Evolutionary conservation across 2,113 vertebrate species (phyloP).

Genomic region (Leucosticte australis): DNA sequence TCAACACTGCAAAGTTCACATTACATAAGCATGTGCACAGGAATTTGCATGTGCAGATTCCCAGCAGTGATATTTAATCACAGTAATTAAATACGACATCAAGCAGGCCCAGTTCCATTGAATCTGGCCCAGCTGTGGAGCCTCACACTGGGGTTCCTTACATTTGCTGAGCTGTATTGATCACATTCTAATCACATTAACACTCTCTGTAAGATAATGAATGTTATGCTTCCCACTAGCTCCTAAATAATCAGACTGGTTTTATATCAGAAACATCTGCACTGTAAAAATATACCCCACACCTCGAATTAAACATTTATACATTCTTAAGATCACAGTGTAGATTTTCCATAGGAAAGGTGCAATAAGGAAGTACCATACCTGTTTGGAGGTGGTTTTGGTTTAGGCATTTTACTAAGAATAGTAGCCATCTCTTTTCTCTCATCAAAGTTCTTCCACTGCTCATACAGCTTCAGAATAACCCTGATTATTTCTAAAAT

Average conservation of each 20-base stretch:
- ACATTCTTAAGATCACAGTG: neutral
- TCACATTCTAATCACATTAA: neutral
- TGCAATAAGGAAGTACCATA: slow-evolving; percentile 46
- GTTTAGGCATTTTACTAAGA: slow-evolving; percentile 98
- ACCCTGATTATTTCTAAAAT: slow-evolving; percentile 99
- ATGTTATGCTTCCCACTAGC: neutral
- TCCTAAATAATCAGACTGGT: neutral
- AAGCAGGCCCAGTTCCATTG: neutral
- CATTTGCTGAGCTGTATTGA: neutral
- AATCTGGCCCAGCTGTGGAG: neutral
- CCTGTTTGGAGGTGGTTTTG: slow-evolving; percentile 99
- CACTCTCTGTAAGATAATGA: neutral
- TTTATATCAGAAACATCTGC: neutral
- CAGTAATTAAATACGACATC: neutral
- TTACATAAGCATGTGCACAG: neutral
- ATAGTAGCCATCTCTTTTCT: slow-evolving; percentile 96
- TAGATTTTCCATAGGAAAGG: neutral
- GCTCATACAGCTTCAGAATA: slow-evolving; percentile 97
- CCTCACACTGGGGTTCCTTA: neutral
- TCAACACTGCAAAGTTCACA: neutral
- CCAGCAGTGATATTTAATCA: neutral
- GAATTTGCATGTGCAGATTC: neutral
- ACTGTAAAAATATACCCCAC: neutral
- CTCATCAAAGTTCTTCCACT: slow-evolving; percentile 99
- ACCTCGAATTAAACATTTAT: neutral